Evolutionary conservation across 1,140 invertebrate genomes (phyloP), one percentile per base, ranked within the genome.

Genomic region (Heliconius congener): DNA sequence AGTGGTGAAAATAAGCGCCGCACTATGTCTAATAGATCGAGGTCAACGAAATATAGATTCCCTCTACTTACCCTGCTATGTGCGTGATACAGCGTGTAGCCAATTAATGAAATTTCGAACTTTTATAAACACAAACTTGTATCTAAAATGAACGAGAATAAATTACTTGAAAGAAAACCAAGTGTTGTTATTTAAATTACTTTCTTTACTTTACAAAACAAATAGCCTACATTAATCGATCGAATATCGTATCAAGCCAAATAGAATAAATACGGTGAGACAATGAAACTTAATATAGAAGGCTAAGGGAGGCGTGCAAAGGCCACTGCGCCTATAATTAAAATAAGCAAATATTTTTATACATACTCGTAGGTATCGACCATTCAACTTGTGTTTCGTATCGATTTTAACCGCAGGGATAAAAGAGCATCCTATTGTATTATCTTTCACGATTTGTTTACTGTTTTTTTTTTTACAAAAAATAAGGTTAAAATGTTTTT

Each of bases 271-370:
- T 60, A 23, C 34, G 30, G 70, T 60, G 37, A 76, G 78, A 80
- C 78, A 80, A 76, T 80, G 78, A 80, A 80, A 80, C 71, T 80
- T 80, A 76, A 80, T 76, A 80, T 79, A 76, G 74, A 66, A 78
- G 55, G 34, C 72, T 46, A 72, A 73, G 74, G 74, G 57, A 75
- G 73, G 66, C 57, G 74, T 57, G 57, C 74, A 76, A 76, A 76
- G 78, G 60, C 66, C 74, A 73, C 3, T 76, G 74, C 76, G 57
- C 55, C 74, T 80, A 73, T 80, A 76, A 80, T 80, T 80, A 79
- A 80, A 79, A 79, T 11, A 74, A 55, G 73, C 60, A 11, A 80
- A 76, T 80, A 75, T 79, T 70, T 79, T 71, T 71, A 71, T 42
- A 42, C 8, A 42, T 6, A 52, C 50, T 46, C 42, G 42, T 46